Evolutionary conservation across 2,797 vertebrate species (phyloP).

Genomic region (Poeciliopsis gracilis): DNA sequence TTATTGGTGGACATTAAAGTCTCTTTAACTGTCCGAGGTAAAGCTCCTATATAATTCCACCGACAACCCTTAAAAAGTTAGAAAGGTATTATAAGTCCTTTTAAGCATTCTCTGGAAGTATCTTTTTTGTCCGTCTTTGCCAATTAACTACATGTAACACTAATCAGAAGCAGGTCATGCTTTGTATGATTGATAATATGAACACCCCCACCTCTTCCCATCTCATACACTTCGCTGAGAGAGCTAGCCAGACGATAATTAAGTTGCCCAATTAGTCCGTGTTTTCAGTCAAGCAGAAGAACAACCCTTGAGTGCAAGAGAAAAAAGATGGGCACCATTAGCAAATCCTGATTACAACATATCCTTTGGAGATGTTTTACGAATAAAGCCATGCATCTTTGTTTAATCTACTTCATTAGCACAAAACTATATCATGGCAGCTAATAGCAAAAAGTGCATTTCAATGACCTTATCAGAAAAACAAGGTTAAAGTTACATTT

Average conservation of each 20-base stretch:
- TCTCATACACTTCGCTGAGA: slow-evolving; percentile 26
- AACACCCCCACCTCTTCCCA: slow-evolving; percentile 32
- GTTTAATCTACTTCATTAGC: slow-evolving; percentile 21
- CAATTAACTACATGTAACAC: slow-evolving; percentile 35
- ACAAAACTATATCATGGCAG: slow-evolving; percentile 1
- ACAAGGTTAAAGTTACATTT: slow-evolving; percentile 15
- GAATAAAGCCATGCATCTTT: slow-evolving; percentile 15
- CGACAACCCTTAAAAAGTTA: background rate
- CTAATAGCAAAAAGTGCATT: slow-evolving; percentile 4
- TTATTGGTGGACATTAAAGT: background rate
- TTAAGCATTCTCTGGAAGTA: background rate
- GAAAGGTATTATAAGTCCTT: slow-evolving; percentile 7
- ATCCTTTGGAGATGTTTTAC: slow-evolving; percentile 23
- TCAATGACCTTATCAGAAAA: slow-evolving; percentile 3
- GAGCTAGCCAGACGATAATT: slow-evolving; percentile 64
- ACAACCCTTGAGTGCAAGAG: slow-evolving; percentile 14
- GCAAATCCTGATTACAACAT: slow-evolving; percentile 17
- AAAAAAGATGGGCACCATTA: slow-evolving; percentile 18
- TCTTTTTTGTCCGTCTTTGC: background rate
- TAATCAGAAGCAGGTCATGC: slow-evolving; percentile 44
- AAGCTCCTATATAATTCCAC: background rate
- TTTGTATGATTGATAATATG: slow-evolving; percentile 61
- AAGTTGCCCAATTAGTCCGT: slow-evolving; percentile 60
- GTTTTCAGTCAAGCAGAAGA: slow-evolving; percentile 37
- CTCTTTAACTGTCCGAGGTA: background rate